phyloP scores from a whole-genome alignment of 2,113 vertebrate genomes.

The Thamnaconus septentrionalis region DNA sequence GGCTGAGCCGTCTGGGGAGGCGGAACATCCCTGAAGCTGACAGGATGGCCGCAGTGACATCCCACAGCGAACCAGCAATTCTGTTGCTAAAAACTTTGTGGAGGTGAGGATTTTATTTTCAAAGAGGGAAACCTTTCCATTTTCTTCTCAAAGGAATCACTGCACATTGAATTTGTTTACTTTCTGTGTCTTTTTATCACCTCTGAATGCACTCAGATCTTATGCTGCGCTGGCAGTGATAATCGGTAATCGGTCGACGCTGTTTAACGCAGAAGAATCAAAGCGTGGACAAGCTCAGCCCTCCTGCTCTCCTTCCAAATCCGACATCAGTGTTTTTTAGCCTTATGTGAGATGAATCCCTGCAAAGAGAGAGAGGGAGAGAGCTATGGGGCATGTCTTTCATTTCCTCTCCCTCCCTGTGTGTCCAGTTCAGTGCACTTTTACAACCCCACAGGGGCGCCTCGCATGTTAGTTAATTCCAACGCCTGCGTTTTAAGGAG shows the following conservation, averaged over 20 bases:
- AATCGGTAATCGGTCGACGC: slow-evolving; percentile 25
- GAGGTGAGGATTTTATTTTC: no score
- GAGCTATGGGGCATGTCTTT: slow-evolving; percentile 14
- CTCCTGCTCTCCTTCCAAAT: slow-evolving; percentile 41
- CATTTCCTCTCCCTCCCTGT: slow-evolving; percentile 36
- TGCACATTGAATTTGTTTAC: no score
- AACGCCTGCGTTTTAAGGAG: slow-evolving; percentile 73
- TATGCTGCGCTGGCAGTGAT: slow-evolving; percentile 7
- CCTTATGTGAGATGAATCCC: slow-evolving; percentile 46
- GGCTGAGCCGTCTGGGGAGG: slow-evolving; percentile 29
- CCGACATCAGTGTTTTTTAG: slow-evolving; percentile 42
- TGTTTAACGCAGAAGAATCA: no score
- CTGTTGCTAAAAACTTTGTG: neutral
- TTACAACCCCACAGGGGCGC: slow-evolving; percentile 70
- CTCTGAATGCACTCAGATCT: slow-evolving; percentile 1
- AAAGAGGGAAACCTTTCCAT: no score
- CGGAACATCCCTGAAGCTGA: slow-evolving; percentile 34
- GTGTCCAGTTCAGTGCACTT: slow-evolving; percentile 68
- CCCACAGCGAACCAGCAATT: slow-evolving; percentile 11
- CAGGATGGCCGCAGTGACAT: slow-evolving; percentile 40
- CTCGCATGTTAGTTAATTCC: slow-evolving; percentile 67
- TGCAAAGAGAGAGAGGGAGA: slow-evolving; percentile 21
- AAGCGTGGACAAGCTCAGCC: neutral
- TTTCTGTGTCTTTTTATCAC: neutral
- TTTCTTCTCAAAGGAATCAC: no score